phyloP scores from a whole-genome alignment of 23 tunicate genomes.

The Trididemnum nubilum region DNA sequence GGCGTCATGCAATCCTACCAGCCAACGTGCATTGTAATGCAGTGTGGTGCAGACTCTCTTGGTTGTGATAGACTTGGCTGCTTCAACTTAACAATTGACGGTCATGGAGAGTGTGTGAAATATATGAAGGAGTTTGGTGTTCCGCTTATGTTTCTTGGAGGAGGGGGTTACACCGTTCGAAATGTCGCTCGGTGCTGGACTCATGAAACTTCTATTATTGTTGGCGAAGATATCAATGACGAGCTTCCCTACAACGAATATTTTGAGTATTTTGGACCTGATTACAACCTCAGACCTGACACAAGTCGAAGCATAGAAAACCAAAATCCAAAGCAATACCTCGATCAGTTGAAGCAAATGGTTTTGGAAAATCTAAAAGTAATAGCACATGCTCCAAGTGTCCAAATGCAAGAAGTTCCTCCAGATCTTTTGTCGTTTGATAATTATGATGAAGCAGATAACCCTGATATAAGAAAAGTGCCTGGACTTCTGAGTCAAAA shows the following conservation, averaged over 20 bases:
- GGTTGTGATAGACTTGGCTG: conserved; percentile 99
- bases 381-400: conserved; percentile 95
- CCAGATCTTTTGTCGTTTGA: conserved; percentile 93
- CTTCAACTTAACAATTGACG: conserved; percentile 96
- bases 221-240: conserved; percentile 79
- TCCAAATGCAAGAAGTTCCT: conserved; percentile 99
- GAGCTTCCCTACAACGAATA: conserved; percentile 96
- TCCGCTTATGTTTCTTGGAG: conserved; percentile 97
- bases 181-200: conserved; percentile 99
- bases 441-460: conserved; percentile 71
- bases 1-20: conserved; percentile 86
- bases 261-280: conserved; percentile 97
- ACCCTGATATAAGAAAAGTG: conserved; percentile 67
- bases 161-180: conserved; percentile 97
- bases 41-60: conserved; percentile 98
- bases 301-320: conserved; percentile 92
- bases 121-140: conserved; percentile 94
- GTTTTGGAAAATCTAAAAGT: conserved; percentile 74
- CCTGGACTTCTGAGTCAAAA: conserved; percentile 34
- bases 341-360: conserved; percentile 75
- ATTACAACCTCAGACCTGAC: conserved; percentile 89
- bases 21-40: conserved; percentile 99
- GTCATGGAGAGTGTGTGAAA: conserved; percentile 97
- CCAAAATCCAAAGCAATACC: conserved; percentile 91
- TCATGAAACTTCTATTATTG: conserved; percentile 98